Conservation (phyloP, 2,888 invertebrate species). For the Ormia ochracea region DNA sequence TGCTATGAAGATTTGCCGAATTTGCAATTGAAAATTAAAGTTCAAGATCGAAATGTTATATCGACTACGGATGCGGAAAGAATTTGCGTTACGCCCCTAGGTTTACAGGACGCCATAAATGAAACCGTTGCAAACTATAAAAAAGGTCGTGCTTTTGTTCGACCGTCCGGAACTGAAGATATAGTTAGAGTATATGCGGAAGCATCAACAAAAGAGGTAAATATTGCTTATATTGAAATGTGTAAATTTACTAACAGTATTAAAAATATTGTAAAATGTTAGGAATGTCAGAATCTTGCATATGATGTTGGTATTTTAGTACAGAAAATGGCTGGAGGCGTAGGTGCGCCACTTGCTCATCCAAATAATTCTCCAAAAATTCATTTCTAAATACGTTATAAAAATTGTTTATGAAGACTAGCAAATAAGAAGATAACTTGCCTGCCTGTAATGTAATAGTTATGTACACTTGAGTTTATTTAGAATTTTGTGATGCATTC, state of each 20-base stretch:
- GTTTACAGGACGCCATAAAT: conserved; percentile 89
- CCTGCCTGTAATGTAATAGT: conserved; percentile 40
- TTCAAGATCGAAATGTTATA: conserved; percentile 90
- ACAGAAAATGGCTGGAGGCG: conserved; percentile 87
- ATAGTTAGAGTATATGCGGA: conserved; percentile 97
- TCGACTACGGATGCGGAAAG: conserved; percentile 93
- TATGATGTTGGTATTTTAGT: conserved; percentile 86
- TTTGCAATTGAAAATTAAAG: conserved; percentile 90
- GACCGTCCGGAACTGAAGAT: conserved; percentile 98
- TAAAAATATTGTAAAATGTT: not conserved
- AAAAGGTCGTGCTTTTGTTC: conserved; percentile 90
- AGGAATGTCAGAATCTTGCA: conserved; percentile 84
- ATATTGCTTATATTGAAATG: not conserved
- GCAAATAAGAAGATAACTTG: conserved; percentile 1
- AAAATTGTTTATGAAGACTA: not conserved
- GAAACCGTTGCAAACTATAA: conserved; percentile 82
- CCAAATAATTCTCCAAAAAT: conserved; percentile 71
- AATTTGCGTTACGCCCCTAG: conserved; percentile 86
- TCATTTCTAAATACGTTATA: conserved; percentile 69
- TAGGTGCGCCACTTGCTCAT: conserved; percentile 81
- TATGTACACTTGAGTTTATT: too few relatives aligned
- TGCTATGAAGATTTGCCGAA: conserved; percentile 93
- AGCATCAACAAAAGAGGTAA: conserved; percentile 84
- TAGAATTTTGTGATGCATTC: too few relatives aligned
- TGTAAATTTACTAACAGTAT: too few relatives aligned